phyloP scores from a whole-genome alignment of 2,797 vertebrate genomes.

The Melanotaenia boesemani region DNA sequence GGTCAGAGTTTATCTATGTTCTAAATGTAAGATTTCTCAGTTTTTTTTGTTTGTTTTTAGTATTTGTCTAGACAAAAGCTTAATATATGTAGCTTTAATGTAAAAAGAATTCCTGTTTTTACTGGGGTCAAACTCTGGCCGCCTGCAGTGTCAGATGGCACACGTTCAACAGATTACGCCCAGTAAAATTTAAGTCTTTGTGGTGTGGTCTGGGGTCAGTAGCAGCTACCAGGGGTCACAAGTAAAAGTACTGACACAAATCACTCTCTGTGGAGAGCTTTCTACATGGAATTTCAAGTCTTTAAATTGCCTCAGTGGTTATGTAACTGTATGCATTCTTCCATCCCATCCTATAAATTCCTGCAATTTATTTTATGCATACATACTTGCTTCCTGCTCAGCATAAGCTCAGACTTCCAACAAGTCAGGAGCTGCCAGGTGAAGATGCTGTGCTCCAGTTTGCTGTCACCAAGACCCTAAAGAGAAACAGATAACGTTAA shows the following conservation, averaged over 20 bases:
- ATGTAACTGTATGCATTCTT: neutral
- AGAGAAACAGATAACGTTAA: neutral
- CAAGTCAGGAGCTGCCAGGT: constrained; percentile 84
- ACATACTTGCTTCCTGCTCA: constrained; percentile 77
- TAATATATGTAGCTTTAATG: neutral
- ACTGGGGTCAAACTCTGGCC: constrained; percentile 44
- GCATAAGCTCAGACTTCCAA: constrained; percentile 83
- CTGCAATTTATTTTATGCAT: neutral
- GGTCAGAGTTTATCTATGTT: neutral
- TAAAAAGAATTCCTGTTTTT: constrained; percentile 20
- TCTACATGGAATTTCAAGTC: neutral
- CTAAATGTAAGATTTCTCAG: neutral
- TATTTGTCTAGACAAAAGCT: neutral
- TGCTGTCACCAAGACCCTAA: constrained; percentile 75
- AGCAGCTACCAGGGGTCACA: constrained; percentile 42
- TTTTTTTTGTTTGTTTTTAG: neutral
- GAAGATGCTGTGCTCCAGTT: constrained; percentile 73
- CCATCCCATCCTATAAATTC: neutral
- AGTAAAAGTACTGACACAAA: constrained; percentile 17
- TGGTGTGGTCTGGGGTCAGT: constrained; percentile 40
- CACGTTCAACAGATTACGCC: constrained; percentile 55
- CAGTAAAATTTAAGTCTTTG: constrained; percentile 10
- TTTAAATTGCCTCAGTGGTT: neutral
- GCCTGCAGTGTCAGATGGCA: constrained; percentile 42
- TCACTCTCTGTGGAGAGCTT: constrained; percentile 25